A percentile compares a stretch with the other conserved stretches of the same genome.
Conservation (phyloP, 2,888 invertebrate species). For the Yponomeuta evonymella region DNA sequence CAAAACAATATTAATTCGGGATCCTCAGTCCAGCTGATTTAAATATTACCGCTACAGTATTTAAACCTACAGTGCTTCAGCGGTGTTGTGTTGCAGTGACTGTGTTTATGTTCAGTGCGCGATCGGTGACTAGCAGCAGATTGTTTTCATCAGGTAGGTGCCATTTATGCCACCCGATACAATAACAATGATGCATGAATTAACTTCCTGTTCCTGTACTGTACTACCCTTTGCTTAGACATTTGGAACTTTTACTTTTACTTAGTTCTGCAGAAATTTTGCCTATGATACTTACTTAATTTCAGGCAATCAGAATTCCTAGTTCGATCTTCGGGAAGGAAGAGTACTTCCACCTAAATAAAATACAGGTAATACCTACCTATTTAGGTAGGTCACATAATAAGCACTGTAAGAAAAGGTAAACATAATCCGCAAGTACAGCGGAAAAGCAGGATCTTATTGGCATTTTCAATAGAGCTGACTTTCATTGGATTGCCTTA, state of each 20-base stretch:
- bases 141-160: conserved; percentile 14
- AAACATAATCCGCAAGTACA: no score
- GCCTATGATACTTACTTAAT: neutral
- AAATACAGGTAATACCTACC: no score
- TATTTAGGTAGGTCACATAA: no score
- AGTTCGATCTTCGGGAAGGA: no score
- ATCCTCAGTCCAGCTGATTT: conserved; percentile 30
- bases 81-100: neutral
- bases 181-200: conserved; percentile 10
- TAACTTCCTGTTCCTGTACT: neutral
- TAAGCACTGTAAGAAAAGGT: no score
- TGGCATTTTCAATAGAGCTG: no score
- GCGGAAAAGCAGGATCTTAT: no score
- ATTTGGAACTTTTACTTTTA: neutral
- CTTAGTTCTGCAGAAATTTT: neutral
- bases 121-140: neutral
- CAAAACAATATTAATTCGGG: conserved; percentile 33
- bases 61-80: neutral
- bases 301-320: neutral
- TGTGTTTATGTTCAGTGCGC: neutral
- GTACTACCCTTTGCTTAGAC: neutral
- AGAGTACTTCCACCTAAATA: no score
- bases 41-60: neutral
- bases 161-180: neutral
- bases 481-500: no score